Percentiles rank a stretch among this genome's conserved stretches.
These are phyloP conservation scores for Cheilosia impressa DNA, from an alignment of 2,888 invertebrate genomes.

Conservation along the genomic window DNA sequence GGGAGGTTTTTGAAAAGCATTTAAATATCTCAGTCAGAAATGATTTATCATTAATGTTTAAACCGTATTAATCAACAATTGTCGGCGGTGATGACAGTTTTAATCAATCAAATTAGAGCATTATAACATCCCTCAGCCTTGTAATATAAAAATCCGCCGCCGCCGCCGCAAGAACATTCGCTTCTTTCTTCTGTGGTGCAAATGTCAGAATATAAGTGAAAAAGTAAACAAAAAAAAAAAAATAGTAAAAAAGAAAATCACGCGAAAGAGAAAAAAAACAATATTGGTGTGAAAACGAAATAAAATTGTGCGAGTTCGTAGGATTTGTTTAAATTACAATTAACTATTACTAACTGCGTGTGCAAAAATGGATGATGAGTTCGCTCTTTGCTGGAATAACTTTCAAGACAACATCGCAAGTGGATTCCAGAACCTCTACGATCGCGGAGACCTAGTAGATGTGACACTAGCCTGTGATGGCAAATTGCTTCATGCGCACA, in stretches of 20 bases:
- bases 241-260: constrained; percentile 49
- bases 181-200: constrained; percentile 41
- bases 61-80: constrained; percentile 52
- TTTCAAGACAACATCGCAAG: constrained; percentile 84
- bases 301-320: constrained; percentile 22
- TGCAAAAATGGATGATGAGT: constrained; percentile 83
- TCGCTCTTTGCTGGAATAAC: constrained; percentile 84
- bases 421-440: constrained; percentile 83
- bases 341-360: constrained; percentile 19
- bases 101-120: constrained; percentile 2
- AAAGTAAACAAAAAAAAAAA: constrained; percentile 68
- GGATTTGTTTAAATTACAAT: constrained; percentile 44
- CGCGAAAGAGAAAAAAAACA: constrained; percentile 54
- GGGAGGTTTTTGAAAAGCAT: constrained; percentile 30
- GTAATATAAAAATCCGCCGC: constrained; percentile 22
- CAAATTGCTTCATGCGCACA: constrained; percentile 84
- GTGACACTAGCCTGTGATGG: constrained; percentile 85
- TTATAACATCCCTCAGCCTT: not conserved
- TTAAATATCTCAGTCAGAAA: constrained; percentile 44
- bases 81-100: constrained; percentile 41
- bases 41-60: constrained; percentile 63
- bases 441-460: constrained; percentile 84
- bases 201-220: constrained; percentile 72
- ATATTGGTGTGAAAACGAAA: constrained; percentile 42
- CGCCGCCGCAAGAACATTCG: constrained; percentile 38